Base-by-base conservation (phyloP, 2,797 vertebrate species). In the Alca torda region DNA sequence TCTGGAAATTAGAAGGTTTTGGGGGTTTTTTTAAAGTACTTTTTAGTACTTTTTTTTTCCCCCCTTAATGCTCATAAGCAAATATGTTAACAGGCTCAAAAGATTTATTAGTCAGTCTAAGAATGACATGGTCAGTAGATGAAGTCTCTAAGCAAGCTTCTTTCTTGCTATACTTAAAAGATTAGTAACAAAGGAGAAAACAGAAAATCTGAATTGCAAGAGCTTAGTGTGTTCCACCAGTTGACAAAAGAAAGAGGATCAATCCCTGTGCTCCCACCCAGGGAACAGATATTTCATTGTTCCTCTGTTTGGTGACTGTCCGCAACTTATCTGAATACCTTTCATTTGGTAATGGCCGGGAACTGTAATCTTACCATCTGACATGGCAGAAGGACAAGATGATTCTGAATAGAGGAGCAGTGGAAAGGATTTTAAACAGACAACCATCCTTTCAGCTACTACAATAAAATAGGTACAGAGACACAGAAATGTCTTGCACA, bases 261-360 rank as follows among this genome's bases (percentile, higher is more conserved):
- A 90, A 95, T 70, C 83, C 60, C 87, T 93, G 33, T 69, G 64
- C 93, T 94, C 89, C 91, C 95, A 93, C 65, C 89, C 87, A 86
- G 83, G 78, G 96, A 97, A 97, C 96, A 97, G 92, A 96, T 70
- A 93, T 87, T 80, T 39, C 87, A 84, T 96, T 97, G 95, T 97
- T 94, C 68, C 57, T 74, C 68, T 73, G 53, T 77, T 90, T 89
- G 60, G 82, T 87, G 77, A 56, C 73, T 85, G 83, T 68, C 59
- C 67, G 1, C 39, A 74, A 39, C 74, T 67, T 79, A 57, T 57
- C 82, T 93, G 79, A 87, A 95, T 82, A 84, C 76, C 87, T 93
- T 96, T 91, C 94, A 79, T 89, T 90, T 73, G 45, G 94, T 46
- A 82, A 87, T 65, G 74, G 90, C 80, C 85, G 7, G 74, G 94